Evolutionary conservation across 1,140 invertebrate species (phyloP), one percentile per base, ranked within the genome.

Genomic region (Gonatopus flavifemur): DNA sequence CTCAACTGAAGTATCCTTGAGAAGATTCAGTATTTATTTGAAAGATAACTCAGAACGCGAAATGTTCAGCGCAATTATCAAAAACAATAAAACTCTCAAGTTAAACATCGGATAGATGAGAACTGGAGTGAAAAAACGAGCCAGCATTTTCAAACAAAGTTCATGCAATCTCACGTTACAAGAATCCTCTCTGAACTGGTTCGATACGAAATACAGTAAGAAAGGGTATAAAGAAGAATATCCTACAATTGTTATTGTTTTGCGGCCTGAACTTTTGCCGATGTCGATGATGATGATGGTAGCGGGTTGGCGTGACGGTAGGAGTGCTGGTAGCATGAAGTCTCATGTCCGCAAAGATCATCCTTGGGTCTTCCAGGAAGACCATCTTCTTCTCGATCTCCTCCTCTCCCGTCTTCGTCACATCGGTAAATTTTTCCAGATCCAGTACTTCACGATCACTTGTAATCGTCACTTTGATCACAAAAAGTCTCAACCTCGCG

Each of bases 221-320:
- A n/a, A 30, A 31, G 4, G 32, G 37, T 15, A 40, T 42, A 42
- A 38, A 46, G 12, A 15, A 13, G 43, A 16, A 43, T 40, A 7
- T 43, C 76, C 49, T 78, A 78, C 76, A 77, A 54, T 78, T 62
- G 49, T 78, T 77, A 45, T 78, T 78, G 39, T 78, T 78, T 42
- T 78, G 76, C 25, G 75, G 51, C 21, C 58, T 60, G 42, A 73
- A 77, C 39, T 78, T 76, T 48, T 22, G 62, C 6, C 62, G 64
- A 32, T 43, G 66, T 42, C 51, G 52, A 55, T 66, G 60, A 32
- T 60, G 65, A 10, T 60, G 41, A 21, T 43, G 53, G 24, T 67
- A 72, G 12, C 67, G 63, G 1, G 63, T 72, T 1, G 69, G 71
- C 4, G 69, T 78, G 38, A 51, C 67, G 1, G 74, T 76, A 5